Evolutionary conservation across 2,113 vertebrate genomes (phyloP), one percentile per base, ranked within the genome.

Genomic region (Hippocampus mohnikei): DNA sequence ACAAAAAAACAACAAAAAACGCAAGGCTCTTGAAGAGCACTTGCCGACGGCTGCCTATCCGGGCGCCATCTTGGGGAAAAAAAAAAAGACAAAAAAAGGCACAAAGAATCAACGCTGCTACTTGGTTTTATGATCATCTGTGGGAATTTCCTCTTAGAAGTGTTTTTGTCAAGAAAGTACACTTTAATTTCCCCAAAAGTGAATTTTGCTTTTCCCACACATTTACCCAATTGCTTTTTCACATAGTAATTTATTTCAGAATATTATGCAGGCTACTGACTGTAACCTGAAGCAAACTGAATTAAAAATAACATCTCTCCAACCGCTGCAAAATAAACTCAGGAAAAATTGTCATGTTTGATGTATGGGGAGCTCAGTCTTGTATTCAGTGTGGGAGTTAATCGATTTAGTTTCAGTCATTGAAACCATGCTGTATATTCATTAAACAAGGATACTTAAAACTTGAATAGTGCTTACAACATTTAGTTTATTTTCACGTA

Each of bases 41-140:
- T n/a, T n/a, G n/a, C n/a, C n/a, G n/a, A n/a, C n/a, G n/a, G n/a
- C n/a, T n/a, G n/a, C n/a, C n/a, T n/a, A n/a, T n/a, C n/a, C n/a
- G n/a, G n/a, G n/a, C n/a, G n/a, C n/a, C n/a, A n/a, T n/a, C n/a
- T n/a, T n/a, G n/a, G n/a, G n/a, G n/a, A n/a, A n/a, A n/a, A n/a
- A n/a, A n/a, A n/a, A n/a, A n/a, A n/a, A n/a, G n/a, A n/a, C n/a
- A n/a, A n/a, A n/a, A n/a, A n/a, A n/a, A n/a, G 81, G 82, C 81
- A 85, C 68, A 79, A 76, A 86, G 84, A 66, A 67, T 73, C 69
- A 73, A 71, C 74, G 72, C 87, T 82, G 82, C 50, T 68, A 66
- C 65, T 82, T 67, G 71, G 66, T 75, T 80, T 79, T 42, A 27
- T 60, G 27, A 58, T 78, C 42, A 79, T 25, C 64, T 71, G 40